These are phyloP conservation scores for Hedya salicella DNA, from an alignment of 2,888 invertebrate genomes.

Conservation along the genomic window DNA sequence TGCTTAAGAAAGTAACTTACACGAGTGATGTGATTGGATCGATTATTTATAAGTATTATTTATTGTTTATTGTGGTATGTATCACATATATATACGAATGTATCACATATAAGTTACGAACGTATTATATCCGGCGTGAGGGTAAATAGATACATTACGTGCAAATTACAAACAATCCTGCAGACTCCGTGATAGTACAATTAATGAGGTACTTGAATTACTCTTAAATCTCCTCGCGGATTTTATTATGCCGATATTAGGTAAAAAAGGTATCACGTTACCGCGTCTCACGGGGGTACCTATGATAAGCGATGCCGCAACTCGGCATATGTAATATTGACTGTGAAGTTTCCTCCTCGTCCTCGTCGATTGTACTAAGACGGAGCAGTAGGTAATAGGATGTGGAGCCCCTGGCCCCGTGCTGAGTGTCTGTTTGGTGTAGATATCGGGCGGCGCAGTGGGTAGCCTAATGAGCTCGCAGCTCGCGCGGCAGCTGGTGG, in stretches of 20 bases:
- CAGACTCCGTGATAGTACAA: conserved; percentile 4
- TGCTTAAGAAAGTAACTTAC: too few relatives aligned
- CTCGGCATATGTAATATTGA: too few relatives aligned
- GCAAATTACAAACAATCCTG: neutral
- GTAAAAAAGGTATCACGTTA: too few relatives aligned
- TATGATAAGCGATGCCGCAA: too few relatives aligned
- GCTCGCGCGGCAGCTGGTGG: conserved; percentile 86
- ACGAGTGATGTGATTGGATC: too few relatives aligned
- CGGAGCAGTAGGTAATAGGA: neutral
- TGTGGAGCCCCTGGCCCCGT: neutral
- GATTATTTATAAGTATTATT: too few relatives aligned
- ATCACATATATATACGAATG: too few relatives aligned
- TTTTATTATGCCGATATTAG: too few relatives aligned
- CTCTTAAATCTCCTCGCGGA: too few relatives aligned
- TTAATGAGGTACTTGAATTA: neutral
- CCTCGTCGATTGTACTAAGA: neutral
- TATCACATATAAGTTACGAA: conserved; percentile 23
- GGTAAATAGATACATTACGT: neutral
- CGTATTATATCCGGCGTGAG: neutral
- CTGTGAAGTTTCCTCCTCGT: neutral
- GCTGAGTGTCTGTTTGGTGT: conserved; percentile 64
- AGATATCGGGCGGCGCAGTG: conserved; percentile 72
- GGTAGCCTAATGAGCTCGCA: conserved; percentile 85
- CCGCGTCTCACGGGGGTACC: too few relatives aligned
- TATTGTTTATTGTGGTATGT: too few relatives aligned